Base-by-base conservation (phyloP, 2,888 invertebrate species). In the Xestia ashworthii region DNA sequence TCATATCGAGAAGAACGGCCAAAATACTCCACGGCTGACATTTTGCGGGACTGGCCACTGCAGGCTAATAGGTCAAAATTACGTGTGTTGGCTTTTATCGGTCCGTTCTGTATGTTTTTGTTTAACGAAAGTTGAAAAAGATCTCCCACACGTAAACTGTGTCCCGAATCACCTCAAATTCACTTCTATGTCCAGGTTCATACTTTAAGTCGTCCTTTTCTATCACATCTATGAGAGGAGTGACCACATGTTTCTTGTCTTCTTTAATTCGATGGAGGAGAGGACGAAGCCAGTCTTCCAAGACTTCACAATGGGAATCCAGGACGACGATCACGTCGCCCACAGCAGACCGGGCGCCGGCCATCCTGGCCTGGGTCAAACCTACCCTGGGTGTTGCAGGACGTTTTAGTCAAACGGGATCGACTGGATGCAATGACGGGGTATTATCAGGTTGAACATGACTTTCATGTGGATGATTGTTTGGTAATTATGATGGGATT, bases 171-270 rank as follows among this genome's bases (percentile, higher is more conserved):
- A 95, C 95, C 95, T 95, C 92, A 65, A 94, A 91, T 4, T 88
- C 72, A 4, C 32, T 11, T 3, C 67, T 19, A 38, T 87, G 70
- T n/a, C 92, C 94, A 1, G 87, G 55, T 32, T 92, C 77, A 74
- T 93, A 95, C 68, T 80, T 32, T 5, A 99, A 96, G 9, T 97
- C 98, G 82, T 97, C 97, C 83, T 98, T 83, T 92, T 98, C 98
- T 86, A 99, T 98, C 58, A 98, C 98, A 95, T 99, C 99, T 85
- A 99, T 99, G 78, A 99, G 98, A 1, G 99, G 99, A 78, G 99
- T 98, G 71, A 99, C 95, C 0, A 99, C 99, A 3, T 98, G 98
- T 0, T 97, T 97, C 6, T 97, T 96, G 64, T 98, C 98, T 79
- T 90, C 68, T 84, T 94, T 94, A 97, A 99, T 98, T 77, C 99